Evolutionary conservation across 2,797 vertebrate genomes (phyloP).

Genomic region (Artibeus lituratus): DNA sequence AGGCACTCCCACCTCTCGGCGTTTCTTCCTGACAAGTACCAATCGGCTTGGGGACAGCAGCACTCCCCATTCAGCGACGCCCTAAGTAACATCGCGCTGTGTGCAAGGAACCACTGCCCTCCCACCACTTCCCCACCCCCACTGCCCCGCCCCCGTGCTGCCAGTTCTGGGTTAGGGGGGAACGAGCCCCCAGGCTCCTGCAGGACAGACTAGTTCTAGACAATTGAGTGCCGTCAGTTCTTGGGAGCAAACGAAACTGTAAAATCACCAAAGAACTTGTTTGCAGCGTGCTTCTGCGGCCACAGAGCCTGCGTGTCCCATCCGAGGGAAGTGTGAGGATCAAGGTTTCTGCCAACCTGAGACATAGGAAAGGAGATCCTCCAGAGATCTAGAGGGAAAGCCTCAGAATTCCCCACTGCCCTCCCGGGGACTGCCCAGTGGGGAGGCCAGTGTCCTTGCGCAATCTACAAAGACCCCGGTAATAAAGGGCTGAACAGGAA

Average conservation of each 20-base stretch:
- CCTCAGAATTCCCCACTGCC: background rate
- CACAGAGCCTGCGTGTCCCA: constrained; percentile 25
- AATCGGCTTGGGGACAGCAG: constrained; percentile 59
- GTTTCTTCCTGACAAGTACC: constrained; percentile 68
- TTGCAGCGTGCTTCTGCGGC: background rate
- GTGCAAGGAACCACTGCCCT: background rate
- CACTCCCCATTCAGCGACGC: constrained; percentile 42
- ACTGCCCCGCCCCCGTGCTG: constrained; percentile 14
- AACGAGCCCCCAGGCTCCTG: constrained; percentile 20
- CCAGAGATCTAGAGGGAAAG: background rate
- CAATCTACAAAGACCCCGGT: constrained; percentile 67
- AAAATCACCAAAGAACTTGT: constrained; percentile 56
- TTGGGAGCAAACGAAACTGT: background rate
- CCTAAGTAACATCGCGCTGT: background rate
- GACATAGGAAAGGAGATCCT: background rate
- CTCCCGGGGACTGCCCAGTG: constrained; percentile 29
- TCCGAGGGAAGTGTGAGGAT: constrained; percentile 51
- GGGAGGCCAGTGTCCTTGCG: background rate
- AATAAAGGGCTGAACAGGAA: constrained; percentile 69
- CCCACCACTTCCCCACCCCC: constrained; percentile 31
- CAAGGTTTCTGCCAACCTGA: constrained; percentile 45
- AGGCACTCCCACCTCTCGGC: constrained; percentile 69
- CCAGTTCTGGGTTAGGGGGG: background rate
- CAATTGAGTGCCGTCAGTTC: background rate
- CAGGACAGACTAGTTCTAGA: background rate